Base-by-base conservation (phyloP, 2,113 vertebrate species). In the Cinclus cinclus region DNA sequence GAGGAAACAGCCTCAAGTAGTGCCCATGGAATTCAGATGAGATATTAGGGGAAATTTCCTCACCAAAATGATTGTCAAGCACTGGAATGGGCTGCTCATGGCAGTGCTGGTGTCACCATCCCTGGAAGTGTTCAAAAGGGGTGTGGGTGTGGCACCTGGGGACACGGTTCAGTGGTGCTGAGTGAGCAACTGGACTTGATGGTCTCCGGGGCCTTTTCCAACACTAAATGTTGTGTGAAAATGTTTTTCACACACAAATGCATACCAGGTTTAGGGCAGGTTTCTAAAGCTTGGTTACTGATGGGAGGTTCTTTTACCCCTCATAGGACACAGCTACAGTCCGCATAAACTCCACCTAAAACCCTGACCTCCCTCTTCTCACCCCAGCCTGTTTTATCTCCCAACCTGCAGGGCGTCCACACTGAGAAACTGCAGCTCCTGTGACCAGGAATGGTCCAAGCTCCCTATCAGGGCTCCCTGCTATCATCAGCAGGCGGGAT, bases 331-430 rank as follows among this genome's bases (percentile, higher is more conserved):
- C 12, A 21, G 19, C 58, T 46, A 24, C 13, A 15, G 6, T 46
- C 80, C 31, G 9, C 18, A 63, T 12, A 50, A 67, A 76, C 42
- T 2, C 33, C 27, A 52, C 11, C 30, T 47, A 41, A 92, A 84
- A 67, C 19, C 53, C 13, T 52, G 7, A 52, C 22, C 12, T 81
- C 17, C 13, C 15, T 63, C 18, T 83, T 76, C 56, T 33, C 17
- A 7, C 6, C 9, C 27, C 42, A 78, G 27, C 21, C 59, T 35
- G 2, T 14, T 91, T 47, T 23, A 71, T 30, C 27, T 52, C 1
- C 0, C 78, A 71, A 53, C 5, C 12, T 0, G 0, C 16, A 28
- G 37, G 1, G 0, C 2, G 1, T 23, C 62, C 2, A 6, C 41
- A 10, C 3, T 56, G 60, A 70, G 23, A n/a, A 64, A 37, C n/a